A percentile compares a stretch with the other conserved stretches of the same genome.
Evolutionary conservation across 2,113 vertebrate genomes (phyloP).

Genomic region (Bubo blakistoni): DNA sequence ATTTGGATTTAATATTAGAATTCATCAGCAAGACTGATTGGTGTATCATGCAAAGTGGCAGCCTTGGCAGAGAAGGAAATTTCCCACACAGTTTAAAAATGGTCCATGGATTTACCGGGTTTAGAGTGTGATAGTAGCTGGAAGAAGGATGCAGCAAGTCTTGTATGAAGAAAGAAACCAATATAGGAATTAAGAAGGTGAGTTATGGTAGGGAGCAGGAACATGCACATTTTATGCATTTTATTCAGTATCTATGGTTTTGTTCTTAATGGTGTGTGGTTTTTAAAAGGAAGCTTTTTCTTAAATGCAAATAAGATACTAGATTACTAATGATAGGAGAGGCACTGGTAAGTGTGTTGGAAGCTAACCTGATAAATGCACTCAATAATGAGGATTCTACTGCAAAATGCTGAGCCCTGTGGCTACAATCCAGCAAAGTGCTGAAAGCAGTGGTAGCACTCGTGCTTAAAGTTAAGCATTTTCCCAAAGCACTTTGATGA

Average conservation of each 20-base stretch:
- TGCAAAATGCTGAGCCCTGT: background rate
- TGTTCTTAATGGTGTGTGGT: background rate
- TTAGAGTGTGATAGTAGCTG: constrained; percentile 13
- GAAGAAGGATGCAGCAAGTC: background rate
- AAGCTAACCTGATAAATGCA: background rate
- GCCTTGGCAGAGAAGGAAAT: constrained; percentile 17
- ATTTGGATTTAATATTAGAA: constrained; percentile 51
- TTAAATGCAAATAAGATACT: constrained; percentile 40
- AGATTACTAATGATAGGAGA: background rate
- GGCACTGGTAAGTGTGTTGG: background rate
- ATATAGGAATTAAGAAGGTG: background rate
- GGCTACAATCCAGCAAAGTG: background rate
- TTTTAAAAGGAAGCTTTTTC: constrained; percentile 36
- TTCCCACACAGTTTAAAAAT: constrained; percentile 35
- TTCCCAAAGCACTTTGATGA: background rate
- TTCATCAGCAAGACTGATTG: constrained; percentile 45
- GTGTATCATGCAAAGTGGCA: constrained; percentile 8
- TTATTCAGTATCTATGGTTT: background rate
- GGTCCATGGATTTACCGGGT: background rate
- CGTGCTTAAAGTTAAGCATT: background rate
- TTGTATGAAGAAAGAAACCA: background rate
- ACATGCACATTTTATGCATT: background rate
- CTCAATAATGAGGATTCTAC: background rate
- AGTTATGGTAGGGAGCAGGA: background rate
- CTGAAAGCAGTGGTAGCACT: background rate